phyloP scores from a whole-genome alignment of 1,140 invertebrate genomes.

The Platyscapa corneri region DNA sequence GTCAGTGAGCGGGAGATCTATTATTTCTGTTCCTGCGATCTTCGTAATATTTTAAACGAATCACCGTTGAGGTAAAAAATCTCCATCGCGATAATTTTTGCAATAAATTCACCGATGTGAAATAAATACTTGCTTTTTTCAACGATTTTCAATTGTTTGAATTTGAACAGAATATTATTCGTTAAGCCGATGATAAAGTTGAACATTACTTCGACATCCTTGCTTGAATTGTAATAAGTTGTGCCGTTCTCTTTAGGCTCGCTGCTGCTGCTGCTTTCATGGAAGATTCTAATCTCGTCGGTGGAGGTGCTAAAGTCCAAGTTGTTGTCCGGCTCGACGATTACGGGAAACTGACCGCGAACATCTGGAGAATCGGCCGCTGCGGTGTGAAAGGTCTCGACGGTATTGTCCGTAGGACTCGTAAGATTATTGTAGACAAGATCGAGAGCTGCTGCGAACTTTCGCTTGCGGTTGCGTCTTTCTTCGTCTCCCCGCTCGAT shows the following conservation, averaged over 20 bases:
- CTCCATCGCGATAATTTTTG: no score
- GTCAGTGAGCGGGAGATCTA: no score
- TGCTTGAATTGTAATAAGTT: background rate
- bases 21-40: no score
- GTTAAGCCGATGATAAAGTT: no score
- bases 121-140: no score
- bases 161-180: no score
- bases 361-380: conserved; percentile 68
- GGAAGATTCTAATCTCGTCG: conserved; percentile 56
- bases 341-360: conserved; percentile 55
- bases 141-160: no score
- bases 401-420: conserved; percentile 74
- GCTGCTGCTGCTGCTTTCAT: background rate
- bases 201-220: background rate
- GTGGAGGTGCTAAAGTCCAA: conserved; percentile 59
- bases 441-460: conserved; percentile 66
- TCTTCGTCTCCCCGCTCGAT: background rate
- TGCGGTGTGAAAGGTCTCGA: conserved; percentile 86
- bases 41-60: no score
- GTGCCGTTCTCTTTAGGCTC: conserved; percentile 1
- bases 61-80: no score
- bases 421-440: conserved; percentile 62
- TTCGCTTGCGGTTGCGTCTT: conserved; percentile 65
- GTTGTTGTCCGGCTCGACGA: conserved; percentile 16
- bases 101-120: no score